Evolutionary conservation across 2,888 invertebrate species (phyloP).

Genomic region (Drosophila parthenogenetica): DNA sequence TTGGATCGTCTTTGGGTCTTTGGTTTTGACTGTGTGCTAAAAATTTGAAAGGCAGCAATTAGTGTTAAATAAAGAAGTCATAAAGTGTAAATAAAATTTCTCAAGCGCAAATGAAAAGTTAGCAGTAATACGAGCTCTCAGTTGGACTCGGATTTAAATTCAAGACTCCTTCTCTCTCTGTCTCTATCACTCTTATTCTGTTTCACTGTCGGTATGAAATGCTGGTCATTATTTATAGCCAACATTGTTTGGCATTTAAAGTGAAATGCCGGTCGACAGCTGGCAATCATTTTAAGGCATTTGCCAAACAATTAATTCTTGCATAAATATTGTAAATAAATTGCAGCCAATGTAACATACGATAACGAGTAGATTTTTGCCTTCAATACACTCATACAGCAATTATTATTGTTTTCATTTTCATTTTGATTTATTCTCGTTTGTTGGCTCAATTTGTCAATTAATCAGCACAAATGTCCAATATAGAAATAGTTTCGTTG

Average conservation of each 20-base stretch:
- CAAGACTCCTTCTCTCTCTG: background rate
- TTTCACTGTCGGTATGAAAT: background rate
- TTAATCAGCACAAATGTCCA: conserved; percentile 54
- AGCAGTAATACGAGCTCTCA: conserved; percentile 47
- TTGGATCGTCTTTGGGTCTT: conserved; percentile 31
- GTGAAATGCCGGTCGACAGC: conserved; percentile 55
- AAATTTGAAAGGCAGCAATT: conserved; percentile 64
- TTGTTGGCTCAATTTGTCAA: conserved; percentile 52
- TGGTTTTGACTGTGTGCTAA: conserved; percentile 13
- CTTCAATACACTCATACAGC: conserved; percentile 18
- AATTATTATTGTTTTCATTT: conserved; percentile 27
- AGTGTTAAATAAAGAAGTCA: conserved; percentile 76
- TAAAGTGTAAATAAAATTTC: conserved; percentile 76
- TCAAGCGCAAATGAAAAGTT: conserved; percentile 63
- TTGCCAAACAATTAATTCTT: conserved; percentile 64
- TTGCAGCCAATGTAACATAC: conserved; percentile 23
- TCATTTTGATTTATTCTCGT: conserved; percentile 48
- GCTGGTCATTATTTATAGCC: conserved; percentile 66
- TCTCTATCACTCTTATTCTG: background rate
- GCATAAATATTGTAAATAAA: conserved; percentile 61
- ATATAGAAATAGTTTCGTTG: conserved; percentile 22
- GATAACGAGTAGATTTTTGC: conserved; percentile 34
- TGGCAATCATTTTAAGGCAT: conserved; percentile 57
- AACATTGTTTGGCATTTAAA: conserved; percentile 64
- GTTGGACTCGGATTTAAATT: background rate